Base-by-base conservation (phyloP, 2,888 invertebrate species). In the Willowsia nigromaculata region DNA sequence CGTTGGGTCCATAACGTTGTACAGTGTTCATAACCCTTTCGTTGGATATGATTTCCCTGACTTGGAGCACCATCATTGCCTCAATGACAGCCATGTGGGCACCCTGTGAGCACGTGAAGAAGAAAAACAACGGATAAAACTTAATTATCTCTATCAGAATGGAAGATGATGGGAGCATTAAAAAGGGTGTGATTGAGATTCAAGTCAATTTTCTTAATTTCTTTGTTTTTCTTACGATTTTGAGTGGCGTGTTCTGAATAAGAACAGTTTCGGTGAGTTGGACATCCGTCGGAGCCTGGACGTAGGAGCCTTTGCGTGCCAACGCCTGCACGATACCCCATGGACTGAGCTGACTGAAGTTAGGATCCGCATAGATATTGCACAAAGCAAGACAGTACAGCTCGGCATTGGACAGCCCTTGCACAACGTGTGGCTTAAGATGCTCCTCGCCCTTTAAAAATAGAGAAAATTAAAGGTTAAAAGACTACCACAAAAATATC, bases 1-100 rank as follows among this genome's bases (percentile, higher is more conserved):
- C 91, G 76, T 82, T 89, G 18, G 92, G 92, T 25, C 92, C 92
- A 90, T 97, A 97, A 93, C 97, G 95, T 94, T 96, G 96, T 92
- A 97, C 96, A 92, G 98, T 97, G 93, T 97, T 96, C 89, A 96
- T 95, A 91, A 98, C 97, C 88, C 97, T 96, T 94, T 98, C 98
- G 85, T 96, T 95, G 74, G 97, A 97, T 92, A 98, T 96, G 93
- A 98, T 97, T 94, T 99, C 98, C 93, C 97, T 96, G 93, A 98
- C 97, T 95, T 98, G 98, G 93, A 99, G 95, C 94, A 96, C 96
- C 98, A 99, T 98, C 94, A 99, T 95, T 93, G 98, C 97, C 95
- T 99, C 98, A 94, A 98, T 97, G 94, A 99, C 97, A 94, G 97
- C 96, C 96, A 99, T 97, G 94, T 99, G 99, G 93, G 98, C 98